These are phyloP conservation scores for Phyto melanocephala DNA, from an alignment of 2,888 invertebrate species.

Conservation along the genomic window DNA sequence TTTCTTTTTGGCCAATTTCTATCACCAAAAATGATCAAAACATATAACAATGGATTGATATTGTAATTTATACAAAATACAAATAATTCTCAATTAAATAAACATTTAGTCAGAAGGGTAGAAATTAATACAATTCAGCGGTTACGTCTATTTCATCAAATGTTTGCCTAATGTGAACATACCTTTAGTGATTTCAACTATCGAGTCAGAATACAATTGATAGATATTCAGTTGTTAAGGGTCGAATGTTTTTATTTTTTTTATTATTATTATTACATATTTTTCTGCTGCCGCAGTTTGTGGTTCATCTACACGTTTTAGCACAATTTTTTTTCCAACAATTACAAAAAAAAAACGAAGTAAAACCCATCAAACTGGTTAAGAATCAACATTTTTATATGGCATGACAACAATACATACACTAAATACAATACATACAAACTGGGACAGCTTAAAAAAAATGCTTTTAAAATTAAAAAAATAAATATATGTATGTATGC, in stretches of 20 bases:
- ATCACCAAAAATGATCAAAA: too few species aligned
- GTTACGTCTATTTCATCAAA: too few species aligned
- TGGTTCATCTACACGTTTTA: conserved; percentile 32
- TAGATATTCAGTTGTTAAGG: conserved; percentile 56
- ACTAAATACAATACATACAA: conserved; percentile 1
- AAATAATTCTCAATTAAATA: too few species aligned
- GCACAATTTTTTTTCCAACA: conserved; percentile 18
- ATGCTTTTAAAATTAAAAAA: neutral
- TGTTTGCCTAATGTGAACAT: too few species aligned
- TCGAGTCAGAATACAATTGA: conserved; percentile 44
- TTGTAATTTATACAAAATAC: too few species aligned
- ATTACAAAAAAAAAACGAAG: conserved; percentile 15
- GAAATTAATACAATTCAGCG: too few species aligned
- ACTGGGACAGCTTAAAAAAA: conserved; percentile 41
- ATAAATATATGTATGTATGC: too few species aligned
- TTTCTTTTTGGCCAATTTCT: too few species aligned
- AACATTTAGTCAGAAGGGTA: too few species aligned
- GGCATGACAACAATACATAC: conserved; percentile 51
- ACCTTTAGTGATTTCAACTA: neutral
- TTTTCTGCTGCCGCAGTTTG: conserved; percentile 29
- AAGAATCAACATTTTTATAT: conserved; percentile 59
- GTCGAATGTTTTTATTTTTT: conserved; percentile 60
- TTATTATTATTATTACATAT: conserved; percentile 22
- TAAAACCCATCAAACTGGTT: conserved; percentile 60
- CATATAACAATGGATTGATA: too few species aligned